Evolutionary conservation across 2,888 invertebrate genomes (phyloP).

Genomic region (Branchipolynoe longqiensis): DNA sequence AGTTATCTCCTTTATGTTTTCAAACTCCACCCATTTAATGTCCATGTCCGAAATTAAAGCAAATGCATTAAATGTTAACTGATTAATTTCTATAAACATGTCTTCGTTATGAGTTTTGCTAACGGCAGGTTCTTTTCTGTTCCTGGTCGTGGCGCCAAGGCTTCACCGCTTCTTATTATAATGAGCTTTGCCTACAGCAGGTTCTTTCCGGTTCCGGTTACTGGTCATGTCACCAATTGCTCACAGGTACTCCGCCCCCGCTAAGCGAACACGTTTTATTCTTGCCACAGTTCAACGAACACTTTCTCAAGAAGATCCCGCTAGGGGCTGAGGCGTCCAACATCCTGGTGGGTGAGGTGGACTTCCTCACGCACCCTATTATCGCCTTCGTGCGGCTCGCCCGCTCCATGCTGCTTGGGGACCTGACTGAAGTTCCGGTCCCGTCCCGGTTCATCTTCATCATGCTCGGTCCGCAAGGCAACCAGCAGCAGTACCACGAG

Average conservation of each 20-base stretch:
- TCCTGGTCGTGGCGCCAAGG: no score
- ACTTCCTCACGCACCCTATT: constrained; percentile 94
- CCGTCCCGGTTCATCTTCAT: constrained; percentile 89
- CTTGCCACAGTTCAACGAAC: constrained; percentile 68
- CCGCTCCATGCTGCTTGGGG: constrained; percentile 93
- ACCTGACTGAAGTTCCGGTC: constrained; percentile 95
- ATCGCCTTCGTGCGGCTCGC: constrained; percentile 96
- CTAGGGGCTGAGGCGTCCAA: constrained; percentile 98
- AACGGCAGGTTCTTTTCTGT: no score
- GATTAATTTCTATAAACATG: no score
- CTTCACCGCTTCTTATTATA: no score
- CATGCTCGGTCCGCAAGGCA: constrained; percentile 73
- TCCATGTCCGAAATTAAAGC: no score
- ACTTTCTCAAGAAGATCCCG: constrained; percentile 90
- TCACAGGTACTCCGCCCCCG: no score
- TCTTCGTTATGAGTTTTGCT: no score
- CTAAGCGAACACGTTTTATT: constrained; percentile 1
- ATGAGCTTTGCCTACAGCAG: background rate
- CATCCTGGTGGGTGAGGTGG: constrained; percentile 97
- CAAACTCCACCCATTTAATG: no score
- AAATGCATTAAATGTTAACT: no score
- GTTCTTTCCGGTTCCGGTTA: background rate
- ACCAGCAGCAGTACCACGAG: constrained; percentile 88
- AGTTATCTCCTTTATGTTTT: no score
- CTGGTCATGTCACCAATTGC: no score